Conservation (phyloP, 2,113 vertebrate genomes). For the Ciconia maguari region DNA sequence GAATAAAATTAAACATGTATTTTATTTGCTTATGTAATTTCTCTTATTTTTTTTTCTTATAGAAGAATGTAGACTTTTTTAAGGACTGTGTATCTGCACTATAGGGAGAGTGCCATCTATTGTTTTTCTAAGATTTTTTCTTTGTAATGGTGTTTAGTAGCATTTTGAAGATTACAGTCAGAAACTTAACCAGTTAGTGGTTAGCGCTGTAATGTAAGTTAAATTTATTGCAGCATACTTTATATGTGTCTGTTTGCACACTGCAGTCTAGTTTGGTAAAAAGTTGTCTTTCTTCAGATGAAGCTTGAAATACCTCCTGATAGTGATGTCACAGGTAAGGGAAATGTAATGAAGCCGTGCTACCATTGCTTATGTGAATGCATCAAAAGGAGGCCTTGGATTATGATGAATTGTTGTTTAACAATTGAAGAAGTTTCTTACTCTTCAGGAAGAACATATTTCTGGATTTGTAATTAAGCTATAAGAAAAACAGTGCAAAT, state of each 20-base stretch:
- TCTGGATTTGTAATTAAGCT: constrained; percentile 9
- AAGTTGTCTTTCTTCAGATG: background rate
- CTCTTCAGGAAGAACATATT: background rate
- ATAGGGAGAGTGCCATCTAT: background rate
- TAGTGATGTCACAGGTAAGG: background rate
- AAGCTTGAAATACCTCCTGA: background rate
- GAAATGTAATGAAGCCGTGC: background rate
- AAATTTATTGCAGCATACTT: background rate
- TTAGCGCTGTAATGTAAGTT: background rate
- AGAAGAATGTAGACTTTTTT: background rate
- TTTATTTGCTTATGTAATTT: background rate
- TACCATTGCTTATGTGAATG: background rate
- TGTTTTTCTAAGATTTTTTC: background rate
- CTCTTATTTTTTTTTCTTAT: background rate
- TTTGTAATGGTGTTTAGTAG: background rate
- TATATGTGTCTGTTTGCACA: background rate
- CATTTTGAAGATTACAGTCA: background rate
- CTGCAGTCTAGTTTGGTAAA: background rate
- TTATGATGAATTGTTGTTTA: background rate
- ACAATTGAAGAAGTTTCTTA: background rate
- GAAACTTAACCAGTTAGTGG: background rate
- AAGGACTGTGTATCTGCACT: background rate
- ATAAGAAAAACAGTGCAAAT: background rate
- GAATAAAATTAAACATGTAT: background rate
- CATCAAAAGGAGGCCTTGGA: background rate